These are phyloP conservation scores for Oryzias melastigma DNA, from an alignment of 2,113 vertebrate genomes.

Conservation along the genomic window DNA sequence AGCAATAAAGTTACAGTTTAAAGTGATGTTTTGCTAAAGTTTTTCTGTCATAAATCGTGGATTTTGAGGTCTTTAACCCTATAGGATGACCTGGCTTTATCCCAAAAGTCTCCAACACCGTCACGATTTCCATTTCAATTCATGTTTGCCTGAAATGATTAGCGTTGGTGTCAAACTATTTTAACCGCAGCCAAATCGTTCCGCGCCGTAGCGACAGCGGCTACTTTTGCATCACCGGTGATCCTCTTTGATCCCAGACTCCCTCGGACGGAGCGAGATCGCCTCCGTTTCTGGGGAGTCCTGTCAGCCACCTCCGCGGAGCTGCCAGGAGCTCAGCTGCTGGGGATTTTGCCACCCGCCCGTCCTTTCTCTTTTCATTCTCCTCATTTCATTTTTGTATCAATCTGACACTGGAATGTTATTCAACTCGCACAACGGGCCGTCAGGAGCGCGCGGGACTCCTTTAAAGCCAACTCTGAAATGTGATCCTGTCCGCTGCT, in stretches of 20 bases:
- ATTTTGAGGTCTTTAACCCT: background rate
- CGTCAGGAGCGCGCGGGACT: conserved; percentile 14
- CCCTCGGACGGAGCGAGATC: conserved; percentile 46
- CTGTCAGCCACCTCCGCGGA: conserved; percentile 47
- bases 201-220: conserved; percentile 29
- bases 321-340: conserved; percentile 32
- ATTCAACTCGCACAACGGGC: conserved; percentile 51
- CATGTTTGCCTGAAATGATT: conserved; percentile 18
- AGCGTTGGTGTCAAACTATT: conserved; percentile 25
- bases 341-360: conserved; percentile 24
- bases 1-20: too few species aligned
- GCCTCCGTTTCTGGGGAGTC: conserved; percentile 52
- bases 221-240: conserved; percentile 26
- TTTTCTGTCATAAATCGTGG: too few species aligned
- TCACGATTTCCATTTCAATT: conserved; percentile 2
- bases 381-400: conserved; percentile 52
- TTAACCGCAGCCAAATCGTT: conserved; percentile 34
- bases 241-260: conserved; percentile 35
- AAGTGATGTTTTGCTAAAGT: too few species aligned
- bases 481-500: conserved; percentile 34
- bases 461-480: conserved; percentile 64
- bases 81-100: background rate
- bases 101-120: background rate
- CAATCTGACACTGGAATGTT: conserved; percentile 57
- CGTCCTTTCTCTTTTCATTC: conserved; percentile 45